These are phyloP conservation scores for Leucophenga montana DNA, from an alignment of 2,888 invertebrate genomes.

Conservation along the genomic window DNA sequence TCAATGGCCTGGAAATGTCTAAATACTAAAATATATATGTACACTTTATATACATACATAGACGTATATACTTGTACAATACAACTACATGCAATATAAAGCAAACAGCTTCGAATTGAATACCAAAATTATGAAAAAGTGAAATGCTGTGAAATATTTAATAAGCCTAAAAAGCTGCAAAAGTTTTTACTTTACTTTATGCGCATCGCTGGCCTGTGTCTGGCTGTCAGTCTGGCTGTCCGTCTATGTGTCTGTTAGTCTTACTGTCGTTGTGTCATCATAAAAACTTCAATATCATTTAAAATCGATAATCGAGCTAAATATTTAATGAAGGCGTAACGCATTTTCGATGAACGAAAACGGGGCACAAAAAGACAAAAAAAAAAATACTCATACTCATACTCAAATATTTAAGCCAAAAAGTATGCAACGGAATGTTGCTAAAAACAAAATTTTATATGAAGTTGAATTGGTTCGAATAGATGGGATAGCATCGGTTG, in stretches of 20 bases:
- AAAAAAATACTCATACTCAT: too few relatives aligned
- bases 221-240: too few relatives aligned
- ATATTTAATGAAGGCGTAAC: slow-evolving; percentile 17
- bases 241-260: too few relatives aligned
- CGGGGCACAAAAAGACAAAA: background rate
- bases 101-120: background rate
- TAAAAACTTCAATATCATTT: slow-evolving; percentile 20
- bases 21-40: background rate
- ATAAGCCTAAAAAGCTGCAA: slow-evolving; percentile 19
- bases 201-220: too few relatives aligned
- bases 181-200: slow-evolving; percentile 4
- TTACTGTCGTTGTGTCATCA: background rate
- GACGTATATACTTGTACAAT: too few relatives aligned
- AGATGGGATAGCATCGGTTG: too few relatives aligned
- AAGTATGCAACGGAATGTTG: background rate
- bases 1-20: too few relatives aligned
- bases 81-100: too few relatives aligned
- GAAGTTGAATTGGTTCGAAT: background rate
- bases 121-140: background rate
- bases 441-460: background rate
- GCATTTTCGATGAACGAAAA: too few relatives aligned
- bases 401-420: background rate
- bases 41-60: background rate
- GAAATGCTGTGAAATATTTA: slow-evolving; percentile 4
- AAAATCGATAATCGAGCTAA: slow-evolving; percentile 17